Percentiles rank a stretch among this genome's conserved stretches.
Conservation (phyloP, 2,113 vertebrate species). For the Pan troglodytes region NHGRI_mPanTro3-v2.1_pri NC_072421.2:5678001-5678500, state of each 20-base stretch:
- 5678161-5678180: not conserved
- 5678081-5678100: not conserved
- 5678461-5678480: accelerated
- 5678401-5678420: no score
- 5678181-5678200: not conserved
- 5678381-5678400: not conserved
- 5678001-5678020: no score
- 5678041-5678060: not conserved
- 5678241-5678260: accelerated
- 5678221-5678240: not conserved
- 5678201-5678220: no score
- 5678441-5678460: not conserved
- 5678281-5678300: not conserved
- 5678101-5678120: not conserved
- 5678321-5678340: no score
- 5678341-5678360: not conserved
- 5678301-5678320: not conserved
- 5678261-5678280: not conserved
- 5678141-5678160: not conserved
- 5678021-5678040: not conserved
- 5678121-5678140: not conserved
- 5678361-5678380: not conserved
- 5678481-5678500: not conserved
- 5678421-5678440: not conserved
- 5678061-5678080: no score